These are phyloP conservation scores for Antitype chi DNA, from an alignment of 2,888 invertebrate species.

Conservation along the genomic window DNA sequence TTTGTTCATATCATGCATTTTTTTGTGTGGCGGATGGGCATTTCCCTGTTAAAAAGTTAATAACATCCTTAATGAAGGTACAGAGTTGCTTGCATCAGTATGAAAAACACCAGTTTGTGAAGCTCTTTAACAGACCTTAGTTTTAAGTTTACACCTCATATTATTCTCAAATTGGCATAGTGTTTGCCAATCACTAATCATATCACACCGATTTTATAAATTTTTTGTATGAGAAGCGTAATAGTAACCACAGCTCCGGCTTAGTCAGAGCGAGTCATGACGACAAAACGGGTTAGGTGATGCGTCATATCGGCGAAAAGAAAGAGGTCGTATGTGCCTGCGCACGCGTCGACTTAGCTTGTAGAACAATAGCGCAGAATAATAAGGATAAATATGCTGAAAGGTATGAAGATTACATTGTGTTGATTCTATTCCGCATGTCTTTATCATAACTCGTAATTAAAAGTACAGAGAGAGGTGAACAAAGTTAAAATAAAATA, in stretches of 20 bases:
- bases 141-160: background rate
- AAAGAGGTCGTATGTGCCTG: slow-evolving; percentile 68
- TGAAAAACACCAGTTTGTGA: background rate
- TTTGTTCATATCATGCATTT: too few relatives aligned
- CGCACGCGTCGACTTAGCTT: slow-evolving; percentile 46
- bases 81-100: background rate
- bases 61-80: too few relatives aligned
- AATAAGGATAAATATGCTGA: slow-evolving; percentile 32
- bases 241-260: slow-evolving; percentile 73
- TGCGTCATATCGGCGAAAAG: slow-evolving; percentile 73
- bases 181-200: background rate
- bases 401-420: slow-evolving; percentile 15
- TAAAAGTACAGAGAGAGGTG: background rate
- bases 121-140: background rate
- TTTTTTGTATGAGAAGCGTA: slow-evolving; percentile 69
- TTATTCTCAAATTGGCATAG: background rate
- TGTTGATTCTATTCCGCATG: slow-evolving; percentile 2
- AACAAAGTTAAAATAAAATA: background rate
- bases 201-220: slow-evolving; percentile 2
- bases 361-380: slow-evolving; percentile 47
- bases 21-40: too few relatives aligned
- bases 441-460: background rate
- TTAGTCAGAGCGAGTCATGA: slow-evolving; percentile 75
- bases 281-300: slow-evolving; percentile 75
- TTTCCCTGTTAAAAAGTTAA: too few relatives aligned